These are phyloP conservation scores for Siniperca chuatsi DNA, from an alignment of 2,113 vertebrate genomes.

Conservation along the genomic window DNA sequence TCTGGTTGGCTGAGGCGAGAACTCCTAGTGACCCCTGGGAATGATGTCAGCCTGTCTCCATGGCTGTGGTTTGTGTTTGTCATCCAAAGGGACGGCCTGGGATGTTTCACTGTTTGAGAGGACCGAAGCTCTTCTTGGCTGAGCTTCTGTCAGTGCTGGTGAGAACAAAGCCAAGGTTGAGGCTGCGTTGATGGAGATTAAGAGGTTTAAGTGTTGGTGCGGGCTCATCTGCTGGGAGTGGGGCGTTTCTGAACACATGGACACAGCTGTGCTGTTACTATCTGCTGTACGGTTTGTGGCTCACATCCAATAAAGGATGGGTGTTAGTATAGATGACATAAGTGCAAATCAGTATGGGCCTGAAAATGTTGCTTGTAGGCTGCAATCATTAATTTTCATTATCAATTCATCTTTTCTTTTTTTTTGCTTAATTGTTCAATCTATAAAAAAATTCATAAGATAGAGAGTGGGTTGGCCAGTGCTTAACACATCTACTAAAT, in stretches of 20 bases:
- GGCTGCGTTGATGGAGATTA: slow-evolving; percentile 24
- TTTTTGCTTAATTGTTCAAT: too few species aligned
- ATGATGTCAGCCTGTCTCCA: slow-evolving; percentile 53
- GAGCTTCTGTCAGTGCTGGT: slow-evolving; percentile 25
- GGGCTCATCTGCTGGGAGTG: background rate
- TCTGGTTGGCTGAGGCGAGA: slow-evolving; percentile 42
- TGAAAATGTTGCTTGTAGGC: background rate
- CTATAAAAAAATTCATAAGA: too few species aligned
- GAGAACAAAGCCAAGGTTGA: slow-evolving; percentile 33
- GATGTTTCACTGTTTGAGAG: slow-evolving; percentile 27
- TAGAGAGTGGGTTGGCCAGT: too few species aligned
- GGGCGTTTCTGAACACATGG: slow-evolving; percentile 20
- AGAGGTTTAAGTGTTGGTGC: slow-evolving; percentile 10
- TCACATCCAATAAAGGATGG: background rate
- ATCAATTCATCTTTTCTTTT: background rate
- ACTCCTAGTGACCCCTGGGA: slow-evolving; percentile 9
- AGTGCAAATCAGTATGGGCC: background rate
- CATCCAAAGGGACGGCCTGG: slow-evolving; percentile 24
- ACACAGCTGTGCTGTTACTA: slow-evolving; percentile 36
- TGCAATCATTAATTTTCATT: background rate
- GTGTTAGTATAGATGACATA: background rate
- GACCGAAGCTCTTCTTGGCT: slow-evolving; percentile 39
- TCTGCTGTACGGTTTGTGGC: background rate
- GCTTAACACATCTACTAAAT: too few species aligned
- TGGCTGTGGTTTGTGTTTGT: slow-evolving; percentile 45